Evolutionary conservation across 1,140 invertebrate species (phyloP), one percentile per base, ranked within the genome.

Genomic region (Hyposmocoma kahamanoa): DNA sequence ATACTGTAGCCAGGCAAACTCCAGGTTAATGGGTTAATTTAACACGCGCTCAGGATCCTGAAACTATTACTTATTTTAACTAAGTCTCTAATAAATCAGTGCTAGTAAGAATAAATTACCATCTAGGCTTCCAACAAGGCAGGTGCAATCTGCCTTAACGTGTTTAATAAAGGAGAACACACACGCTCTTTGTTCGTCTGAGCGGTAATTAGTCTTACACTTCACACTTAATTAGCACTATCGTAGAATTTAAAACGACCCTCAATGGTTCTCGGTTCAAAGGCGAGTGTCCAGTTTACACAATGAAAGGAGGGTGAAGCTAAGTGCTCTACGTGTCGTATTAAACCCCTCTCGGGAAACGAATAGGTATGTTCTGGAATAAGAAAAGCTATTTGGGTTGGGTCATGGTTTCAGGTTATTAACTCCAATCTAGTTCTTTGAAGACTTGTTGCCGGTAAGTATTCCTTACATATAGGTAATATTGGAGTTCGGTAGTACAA

Each of bases 201-300:
- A 43, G 30, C 34, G 32, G 56, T 63, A 66, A 59, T 62, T 66
- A 61, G 60, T 53, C 50, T 26, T 47, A 45, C 57, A 52, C 59
- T 70, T 67, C 52, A 67, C 54, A 60, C 54, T 55, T 67, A 67
- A 67, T 67, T 62, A 62, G 53, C 44, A 59, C 51, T 56, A 60
- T 60, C 45, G 44, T 47, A 42, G 45, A 52, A 59, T 66, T 69
- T 59, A 55, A 66, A 65, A 59, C 53, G 50, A 36, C 47, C 43
- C 41, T 38, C 38, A 17, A 30, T 19, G 50, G 48, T 53, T 46
- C n/a, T 19, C 15, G 22, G 22, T 17, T 36, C 32, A 36, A 36
- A 26, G 10, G 15, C 11, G 32, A 15, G 32, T 36, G 32, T 36
- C 32, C 32, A 36, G 32, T 36, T 36, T 17, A 17, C 32, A 36